Percentiles rank a stretch among this genome's conserved stretches.
These are phyloP conservation scores for Bucorvus abyssinicus DNA, from an alignment of 2,797 vertebrate species.

Conservation along the genomic window DNA sequence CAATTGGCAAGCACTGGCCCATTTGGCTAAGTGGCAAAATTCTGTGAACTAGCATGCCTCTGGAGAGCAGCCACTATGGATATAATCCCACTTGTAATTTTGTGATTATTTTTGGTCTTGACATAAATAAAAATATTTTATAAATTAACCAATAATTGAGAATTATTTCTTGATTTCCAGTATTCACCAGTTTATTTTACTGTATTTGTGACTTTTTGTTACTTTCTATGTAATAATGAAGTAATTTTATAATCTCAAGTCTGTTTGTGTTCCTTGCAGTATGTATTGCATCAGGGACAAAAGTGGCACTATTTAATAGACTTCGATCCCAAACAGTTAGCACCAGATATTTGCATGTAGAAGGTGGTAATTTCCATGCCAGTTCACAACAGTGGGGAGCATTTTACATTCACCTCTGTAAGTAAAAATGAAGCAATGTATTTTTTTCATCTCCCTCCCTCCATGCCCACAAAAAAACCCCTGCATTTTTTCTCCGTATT, in stretches of 20 bases:
- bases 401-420: conserved; percentile 97
- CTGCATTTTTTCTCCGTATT: not conserved
- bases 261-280: conserved; percentile 79
- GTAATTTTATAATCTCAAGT: conserved; percentile 37
- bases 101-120: not conserved
- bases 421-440: conserved; percentile 69
- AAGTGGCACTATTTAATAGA: conserved; percentile 98
- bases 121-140: not conserved
- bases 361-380: conserved; percentile 98
- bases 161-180: not conserved
- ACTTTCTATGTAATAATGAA: not conserved
- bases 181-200: not conserved
- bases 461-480: not conserved
- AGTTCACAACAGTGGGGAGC: conserved; percentile 99
- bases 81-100: not conserved
- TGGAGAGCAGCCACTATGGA: not conserved
- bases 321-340: conserved; percentile 98
- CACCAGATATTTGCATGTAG: conserved; percentile 96
- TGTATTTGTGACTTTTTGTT: not conserved
- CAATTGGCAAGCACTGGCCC: not conserved
- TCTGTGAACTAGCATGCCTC: not conserved
- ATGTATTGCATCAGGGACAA: conserved; percentile 98
- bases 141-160: not conserved
- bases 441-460: not conserved
- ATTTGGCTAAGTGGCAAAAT: not conserved